These are phyloP conservation scores for Aplodontia rufa DNA, from an alignment of 2,113 vertebrate species.

Conservation along the genomic window DNA sequence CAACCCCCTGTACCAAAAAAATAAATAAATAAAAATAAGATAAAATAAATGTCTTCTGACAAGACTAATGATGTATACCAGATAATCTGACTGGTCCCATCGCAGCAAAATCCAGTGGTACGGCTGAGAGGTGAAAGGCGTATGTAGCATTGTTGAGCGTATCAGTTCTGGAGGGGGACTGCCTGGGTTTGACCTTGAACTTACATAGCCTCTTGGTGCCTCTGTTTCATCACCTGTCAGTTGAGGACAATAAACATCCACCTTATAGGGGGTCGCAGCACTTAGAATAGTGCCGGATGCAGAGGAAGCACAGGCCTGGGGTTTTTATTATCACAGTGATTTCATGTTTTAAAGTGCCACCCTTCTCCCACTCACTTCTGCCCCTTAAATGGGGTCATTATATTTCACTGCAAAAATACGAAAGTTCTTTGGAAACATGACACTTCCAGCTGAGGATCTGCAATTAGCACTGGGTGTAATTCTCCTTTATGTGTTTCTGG, in stretches of 20 bases:
- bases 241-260: not conserved
- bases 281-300: not conserved
- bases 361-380: constrained; percentile 20
- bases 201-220: not conserved
- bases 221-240: not conserved
- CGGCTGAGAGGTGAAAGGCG: not conserved
- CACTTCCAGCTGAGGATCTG: constrained; percentile 46
- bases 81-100: not conserved
- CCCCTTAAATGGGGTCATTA: constrained; percentile 50
- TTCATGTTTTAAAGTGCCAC: constrained; percentile 24
- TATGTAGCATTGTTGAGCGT: not conserved
- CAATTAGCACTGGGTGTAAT: constrained; percentile 51
- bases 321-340: not conserved
- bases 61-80: not conserved
- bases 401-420: constrained; percentile 41
- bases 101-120: not conserved
- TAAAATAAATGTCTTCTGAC: not conserved
- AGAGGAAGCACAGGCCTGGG: not conserved
- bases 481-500: constrained; percentile 47
- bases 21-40: no score
- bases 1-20: no score
- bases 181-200: not conserved
- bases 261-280: not conserved
- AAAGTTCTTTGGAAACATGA: constrained; percentile 66
- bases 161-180: not conserved